Evolutionary conservation across 30 jellyfish, hydroid and myxozoan genomes (phyloP), one percentile per base, ranked within the genome.

Genomic region (Phacellophora camtschatica): DNA sequence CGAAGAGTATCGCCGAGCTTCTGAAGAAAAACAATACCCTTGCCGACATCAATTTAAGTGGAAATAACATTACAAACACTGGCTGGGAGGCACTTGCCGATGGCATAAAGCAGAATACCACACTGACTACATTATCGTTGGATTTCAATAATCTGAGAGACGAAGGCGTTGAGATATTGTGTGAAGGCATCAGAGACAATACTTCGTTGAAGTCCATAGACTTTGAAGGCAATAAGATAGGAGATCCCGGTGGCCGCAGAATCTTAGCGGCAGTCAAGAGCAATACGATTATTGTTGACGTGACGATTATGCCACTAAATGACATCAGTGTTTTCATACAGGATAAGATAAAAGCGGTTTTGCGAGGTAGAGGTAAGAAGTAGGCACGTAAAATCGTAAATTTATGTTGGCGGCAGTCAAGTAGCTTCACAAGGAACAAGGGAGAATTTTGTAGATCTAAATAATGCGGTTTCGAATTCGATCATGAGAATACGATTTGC

Each of bases 41-140:
- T 24, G 34, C 82, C 7, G 95, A 83, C 27, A 56, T 83, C 25
- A 83, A 83, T 46, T 36, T 70, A 20, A 83, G 87, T 36, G 95
- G 87, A 5, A 62, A 61, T 70, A 15, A 27, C 25, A 70, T 83
- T 4, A 28, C 75, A 6, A 36, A 28, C 23, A 35, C 29, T 13
- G 96, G 92, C 3, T 87, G 93, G 96, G 71, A 54, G 28, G 84
- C 73, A 4, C 29, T 87, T 35, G 77, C 96, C 6, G 88, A 87
- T 3, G 88, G 88, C 1, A 34, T 87, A 45, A 69, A 59, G 63
- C 37, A 19, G 16, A 77, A 78, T 78, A 56, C 30, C 0, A 25
- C 96, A 11, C 83, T 87, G 7, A 37, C 78, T 11, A 87, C 92
- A 1, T 71, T 87, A 6, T 87, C 96, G 16, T 35, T 87, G 51